Evolutionary conservation across 2,797 vertebrate genomes (phyloP).

Genomic region (Limosa lapponica): DNA sequence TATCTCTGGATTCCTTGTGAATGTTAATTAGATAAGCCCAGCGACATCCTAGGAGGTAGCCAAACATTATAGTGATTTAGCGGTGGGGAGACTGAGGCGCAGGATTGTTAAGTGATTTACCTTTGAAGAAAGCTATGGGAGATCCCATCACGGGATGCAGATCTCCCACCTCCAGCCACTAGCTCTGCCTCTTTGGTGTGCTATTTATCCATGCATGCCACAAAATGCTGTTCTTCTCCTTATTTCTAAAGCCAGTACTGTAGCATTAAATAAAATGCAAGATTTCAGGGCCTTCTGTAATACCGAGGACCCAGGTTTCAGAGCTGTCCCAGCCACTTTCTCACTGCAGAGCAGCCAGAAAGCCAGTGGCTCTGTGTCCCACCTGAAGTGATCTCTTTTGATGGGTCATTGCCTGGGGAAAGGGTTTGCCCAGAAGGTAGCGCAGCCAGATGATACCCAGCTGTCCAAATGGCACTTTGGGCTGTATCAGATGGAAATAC

Average conservation of each 20-base stretch:
- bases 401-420: background rate
- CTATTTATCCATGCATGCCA: background rate
- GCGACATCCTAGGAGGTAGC: background rate
- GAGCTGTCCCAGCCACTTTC: background rate
- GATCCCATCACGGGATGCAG: background rate
- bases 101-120: background rate
- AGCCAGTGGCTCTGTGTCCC: background rate
- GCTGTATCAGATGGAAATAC: background rate
- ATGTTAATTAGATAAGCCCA: background rate
- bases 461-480: background rate
- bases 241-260: background rate
- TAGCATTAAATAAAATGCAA: background rate
- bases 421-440: background rate
- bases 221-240: background rate
- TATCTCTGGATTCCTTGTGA: background rate
- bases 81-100: background rate
- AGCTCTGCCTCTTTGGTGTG: background rate
- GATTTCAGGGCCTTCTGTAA: background rate
- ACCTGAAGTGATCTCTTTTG: background rate
- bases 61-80: background rate
- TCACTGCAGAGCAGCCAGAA: background rate
- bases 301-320: background rate
- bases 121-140: conserved; percentile 8
- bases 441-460: background rate
- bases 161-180: background rate